phyloP scores from a whole-genome alignment of 2,113 vertebrate species.

The Pseudolaguvia tuberculata region DNA sequence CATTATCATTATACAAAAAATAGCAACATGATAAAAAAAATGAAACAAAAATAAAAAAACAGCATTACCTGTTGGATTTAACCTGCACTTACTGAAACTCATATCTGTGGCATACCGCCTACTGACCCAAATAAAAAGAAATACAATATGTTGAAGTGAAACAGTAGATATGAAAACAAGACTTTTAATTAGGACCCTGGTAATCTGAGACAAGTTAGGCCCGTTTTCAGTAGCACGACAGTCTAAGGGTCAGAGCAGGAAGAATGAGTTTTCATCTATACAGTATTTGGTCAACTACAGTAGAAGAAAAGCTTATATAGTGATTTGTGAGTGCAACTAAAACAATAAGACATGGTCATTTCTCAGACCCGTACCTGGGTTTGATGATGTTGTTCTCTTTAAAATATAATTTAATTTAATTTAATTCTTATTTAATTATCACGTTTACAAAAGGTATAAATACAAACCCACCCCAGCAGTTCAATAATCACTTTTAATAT shows the following conservation, averaged over 20 bases:
- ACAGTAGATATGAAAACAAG: slow-evolving; percentile 17
- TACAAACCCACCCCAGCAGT: neutral
- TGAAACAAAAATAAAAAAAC: too few relatives aligned
- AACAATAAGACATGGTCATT: neutral
- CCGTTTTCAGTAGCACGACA: neutral
- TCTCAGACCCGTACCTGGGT: neutral
- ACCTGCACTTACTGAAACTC: neutral
- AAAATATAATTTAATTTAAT: neutral
- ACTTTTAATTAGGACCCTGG: slow-evolving; percentile 10
- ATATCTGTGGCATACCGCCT: neutral
- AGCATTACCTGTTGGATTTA: too few relatives aligned
- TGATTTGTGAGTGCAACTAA: neutral
- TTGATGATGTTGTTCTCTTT: neutral
- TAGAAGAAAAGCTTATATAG: neutral
- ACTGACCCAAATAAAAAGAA: slow-evolving; percentile 9
- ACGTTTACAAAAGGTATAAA: neutral
- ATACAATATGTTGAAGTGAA: slow-evolving; percentile 19
- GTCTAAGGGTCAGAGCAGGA: slow-evolving; percentile 59
- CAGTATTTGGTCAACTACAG: too few relatives aligned
- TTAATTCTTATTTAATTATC: too few relatives aligned
- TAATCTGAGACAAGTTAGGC: neutral
- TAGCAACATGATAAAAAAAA: neutral
- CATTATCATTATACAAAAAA: too few relatives aligned
- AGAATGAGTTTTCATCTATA: slow-evolving; percentile 43
- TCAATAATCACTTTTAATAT: too few relatives aligned